Evolutionary conservation across 1,140 invertebrate species (phyloP).

Genomic region (Drosophila tristis): DNA sequence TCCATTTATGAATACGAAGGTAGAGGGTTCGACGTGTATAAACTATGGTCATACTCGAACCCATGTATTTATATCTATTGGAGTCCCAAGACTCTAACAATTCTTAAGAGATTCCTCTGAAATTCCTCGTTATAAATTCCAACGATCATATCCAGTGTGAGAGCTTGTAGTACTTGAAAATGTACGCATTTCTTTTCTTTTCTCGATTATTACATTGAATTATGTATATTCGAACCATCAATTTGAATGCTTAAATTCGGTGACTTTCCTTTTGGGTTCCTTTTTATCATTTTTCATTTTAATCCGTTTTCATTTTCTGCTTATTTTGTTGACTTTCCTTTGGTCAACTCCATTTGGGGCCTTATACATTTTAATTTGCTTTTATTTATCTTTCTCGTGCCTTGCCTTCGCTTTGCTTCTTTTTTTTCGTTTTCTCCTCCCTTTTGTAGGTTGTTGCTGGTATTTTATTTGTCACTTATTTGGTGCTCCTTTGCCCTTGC

Average conservation of each 20-base stretch:
- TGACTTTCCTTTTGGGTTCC: not conserved
- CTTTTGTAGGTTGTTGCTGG: not conserved
- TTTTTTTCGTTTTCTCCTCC: conserved; percentile 12
- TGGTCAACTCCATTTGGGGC: conserved; percentile 19
- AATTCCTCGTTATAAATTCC: too few relatives aligned
- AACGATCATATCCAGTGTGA: too few relatives aligned
- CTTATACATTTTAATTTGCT: conserved; percentile 56
- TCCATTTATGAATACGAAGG: not conserved
- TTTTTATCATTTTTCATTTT: conserved; percentile 19
- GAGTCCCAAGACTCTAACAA: too few relatives aligned
- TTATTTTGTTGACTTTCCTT: conserved; percentile 7
- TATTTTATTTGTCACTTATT: conserved; percentile 36
- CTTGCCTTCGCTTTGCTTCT: conserved; percentile 5
- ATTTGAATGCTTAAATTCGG: too few relatives aligned
- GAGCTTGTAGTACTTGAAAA: too few relatives aligned
- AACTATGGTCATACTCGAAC: too few relatives aligned
- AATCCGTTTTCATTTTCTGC: conserved; percentile 14
- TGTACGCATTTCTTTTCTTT: conserved; percentile 1
- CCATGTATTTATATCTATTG: too few relatives aligned
- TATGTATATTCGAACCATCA: not conserved
- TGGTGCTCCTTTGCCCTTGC: not conserved
- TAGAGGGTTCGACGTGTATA: too few relatives aligned
- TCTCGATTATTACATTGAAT: not conserved
- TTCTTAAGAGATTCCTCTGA: too few relatives aligned
- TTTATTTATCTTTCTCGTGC: conserved; percentile 47